Evolutionary conservation across 2,113 vertebrate species (phyloP).

Genomic region (Chlamydotis undulata): DNA sequence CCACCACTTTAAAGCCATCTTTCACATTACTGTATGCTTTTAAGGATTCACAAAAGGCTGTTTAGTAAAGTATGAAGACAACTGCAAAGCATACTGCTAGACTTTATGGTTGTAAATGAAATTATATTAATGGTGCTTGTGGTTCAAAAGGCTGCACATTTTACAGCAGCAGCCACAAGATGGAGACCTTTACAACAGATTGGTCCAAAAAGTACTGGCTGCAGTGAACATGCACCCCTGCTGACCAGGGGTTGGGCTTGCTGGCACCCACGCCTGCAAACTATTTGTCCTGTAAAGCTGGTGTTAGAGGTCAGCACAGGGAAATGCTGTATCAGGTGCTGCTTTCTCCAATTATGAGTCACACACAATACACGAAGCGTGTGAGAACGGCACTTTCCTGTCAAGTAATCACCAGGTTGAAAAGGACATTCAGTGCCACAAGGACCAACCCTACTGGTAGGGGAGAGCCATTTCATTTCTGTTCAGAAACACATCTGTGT

Average conservation of each 20-base stretch:
- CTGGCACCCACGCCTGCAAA: background rate
- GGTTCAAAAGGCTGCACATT: background rate
- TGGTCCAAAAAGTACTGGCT: background rate
- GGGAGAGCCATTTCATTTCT: background rate
- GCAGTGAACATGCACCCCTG: background rate
- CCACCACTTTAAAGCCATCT: background rate
- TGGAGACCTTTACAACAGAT: slow-evolving; percentile 68
- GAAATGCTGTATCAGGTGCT: background rate
- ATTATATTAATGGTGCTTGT: fast-evolving
- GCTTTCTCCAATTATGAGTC: background rate
- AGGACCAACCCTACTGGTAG: background rate
- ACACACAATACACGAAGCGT: fast-evolving
- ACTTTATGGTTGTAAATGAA: background rate
- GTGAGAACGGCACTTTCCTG: background rate
- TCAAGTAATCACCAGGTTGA: background rate
- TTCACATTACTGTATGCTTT: background rate
- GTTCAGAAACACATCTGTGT: background rate
- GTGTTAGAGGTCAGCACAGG: background rate
- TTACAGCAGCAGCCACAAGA: slow-evolving; percentile 57
- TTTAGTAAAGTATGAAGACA: background rate
- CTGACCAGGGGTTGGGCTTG: background rate
- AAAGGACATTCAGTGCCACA: background rate
- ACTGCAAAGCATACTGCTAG: background rate
- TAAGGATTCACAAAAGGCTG: background rate
- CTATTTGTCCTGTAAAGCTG: background rate